Evolutionary conservation across 2,888 invertebrate species (phyloP).

Genomic region (Tromatobia lineatoria): DNA sequence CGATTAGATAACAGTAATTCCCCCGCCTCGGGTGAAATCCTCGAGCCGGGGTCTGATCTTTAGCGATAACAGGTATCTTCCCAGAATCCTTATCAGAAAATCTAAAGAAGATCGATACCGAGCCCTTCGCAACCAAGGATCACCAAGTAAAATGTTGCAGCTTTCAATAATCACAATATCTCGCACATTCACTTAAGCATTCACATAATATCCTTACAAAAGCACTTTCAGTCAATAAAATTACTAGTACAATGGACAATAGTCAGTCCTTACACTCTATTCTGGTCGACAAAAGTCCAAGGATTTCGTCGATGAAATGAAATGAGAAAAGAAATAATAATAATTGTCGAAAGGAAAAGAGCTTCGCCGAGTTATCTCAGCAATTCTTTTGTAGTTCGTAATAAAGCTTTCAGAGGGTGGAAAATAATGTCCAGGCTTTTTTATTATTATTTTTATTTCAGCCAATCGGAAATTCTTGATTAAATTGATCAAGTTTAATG

Average conservation of each 20-base stretch:
- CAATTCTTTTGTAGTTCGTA: not conserved
- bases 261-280: constrained; percentile 16
- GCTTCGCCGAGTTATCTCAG: constrained; percentile 1
- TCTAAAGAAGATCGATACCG: not conserved
- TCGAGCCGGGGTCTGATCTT: constrained; percentile 24
- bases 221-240: constrained; percentile 27
- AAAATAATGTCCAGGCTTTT: not conserved
- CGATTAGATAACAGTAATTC: constrained; percentile 71
- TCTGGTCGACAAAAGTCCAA: not conserved
- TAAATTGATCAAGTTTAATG: not conserved
- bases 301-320: not conserved
- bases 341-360: constrained; percentile 7
- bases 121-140: not conserved
- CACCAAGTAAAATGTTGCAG: not conserved
- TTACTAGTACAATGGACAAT: not conserved
- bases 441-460: constrained; percentile 6
- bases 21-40: constrained; percentile 30
- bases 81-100: not conserved
- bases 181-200: constrained; percentile 32
- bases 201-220: constrained; percentile 30
- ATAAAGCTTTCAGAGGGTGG: constrained; percentile 25
- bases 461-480: not conserved
- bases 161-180: constrained; percentile 13
- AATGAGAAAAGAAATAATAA: not conserved
- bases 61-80: not conserved